A percentile compares a stretch with the other conserved stretches of the same genome.
phyloP scores from a whole-genome alignment of 2,888 invertebrate species.

The Sarcophaga rosellei region DNA sequence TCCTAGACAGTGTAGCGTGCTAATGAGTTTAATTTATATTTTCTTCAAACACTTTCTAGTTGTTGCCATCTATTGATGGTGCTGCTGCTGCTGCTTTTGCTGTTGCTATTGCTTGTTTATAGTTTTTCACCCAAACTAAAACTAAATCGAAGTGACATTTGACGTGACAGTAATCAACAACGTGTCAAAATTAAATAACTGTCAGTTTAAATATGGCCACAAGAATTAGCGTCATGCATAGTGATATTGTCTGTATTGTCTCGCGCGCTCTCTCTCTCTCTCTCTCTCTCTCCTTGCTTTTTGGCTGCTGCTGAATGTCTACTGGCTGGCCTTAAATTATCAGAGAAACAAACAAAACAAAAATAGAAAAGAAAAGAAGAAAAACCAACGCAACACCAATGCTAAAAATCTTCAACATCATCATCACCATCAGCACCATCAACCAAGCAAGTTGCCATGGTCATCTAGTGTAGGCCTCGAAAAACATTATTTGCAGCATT shows the following conservation, averaged over 20 bases:
- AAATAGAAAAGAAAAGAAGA: no score
- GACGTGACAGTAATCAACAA: constrained; percentile 73
- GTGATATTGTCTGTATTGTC: constrained; percentile 61
- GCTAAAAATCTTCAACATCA: constrained; percentile 39
- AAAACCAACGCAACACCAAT: not conserved
- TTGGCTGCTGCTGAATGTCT: constrained; percentile 27
- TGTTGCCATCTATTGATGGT: not conserved
- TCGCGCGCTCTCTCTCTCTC: not conserved
- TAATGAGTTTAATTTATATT: not conserved
- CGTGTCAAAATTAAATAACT: constrained; percentile 74
- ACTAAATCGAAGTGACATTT: constrained; percentile 70
- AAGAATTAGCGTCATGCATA: constrained; percentile 71
- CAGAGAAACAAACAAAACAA: constrained; percentile 15
- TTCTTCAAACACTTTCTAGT: constrained; percentile 20
- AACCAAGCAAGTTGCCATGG: constrained; percentile 1
- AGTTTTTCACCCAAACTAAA: constrained; percentile 62
- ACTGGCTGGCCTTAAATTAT: not conserved
- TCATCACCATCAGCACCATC: not conserved
- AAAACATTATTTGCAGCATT: not conserved
- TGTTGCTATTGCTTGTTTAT: constrained; percentile 13
- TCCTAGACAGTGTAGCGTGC: not conserved
- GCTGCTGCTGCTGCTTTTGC: not conserved
- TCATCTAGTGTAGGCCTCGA: constrained; percentile 7
- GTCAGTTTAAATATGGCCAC: constrained; percentile 73
- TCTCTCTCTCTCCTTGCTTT: not conserved